Percentiles rank a stretch among this genome's conserved stretches.
Evolutionary conservation across 2,797 vertebrate species (phyloP).

Genomic region (Tapera naevia): DNA sequence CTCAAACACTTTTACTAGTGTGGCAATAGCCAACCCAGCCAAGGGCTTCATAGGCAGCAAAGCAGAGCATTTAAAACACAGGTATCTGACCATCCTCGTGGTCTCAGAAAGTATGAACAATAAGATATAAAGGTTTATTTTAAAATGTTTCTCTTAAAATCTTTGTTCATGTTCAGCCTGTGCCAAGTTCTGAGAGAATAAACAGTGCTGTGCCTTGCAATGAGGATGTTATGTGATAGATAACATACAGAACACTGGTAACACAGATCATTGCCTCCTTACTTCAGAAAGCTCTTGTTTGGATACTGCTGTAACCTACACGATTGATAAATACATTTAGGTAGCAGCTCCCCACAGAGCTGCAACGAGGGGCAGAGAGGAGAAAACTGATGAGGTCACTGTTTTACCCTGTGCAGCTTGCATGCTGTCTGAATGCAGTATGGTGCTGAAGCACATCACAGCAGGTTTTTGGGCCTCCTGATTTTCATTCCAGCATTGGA

Average conservation of each 20-base stretch:
- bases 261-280: neutral
- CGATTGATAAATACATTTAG: rapidly evolving
- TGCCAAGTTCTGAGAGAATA: neutral
- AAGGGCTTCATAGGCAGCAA: neutral
- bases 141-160: neutral
- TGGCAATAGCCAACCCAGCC: neutral
- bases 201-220: neutral
- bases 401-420: neutral
- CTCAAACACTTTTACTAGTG: neutral
- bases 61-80: neutral
- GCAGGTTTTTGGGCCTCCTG: neutral
- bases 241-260: neutral
- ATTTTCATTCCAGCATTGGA: neutral
- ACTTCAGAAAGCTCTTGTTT: neutral
- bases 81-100: rapidly evolving
- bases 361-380: neutral
- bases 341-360: neutral
- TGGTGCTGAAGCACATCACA: rapidly evolving
- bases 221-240: neutral
- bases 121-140: neutral
- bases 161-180: neutral
- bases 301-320: neutral
- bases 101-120: neutral
- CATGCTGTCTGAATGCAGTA: rapidly evolving
- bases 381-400: neutral